A percentile compares a stretch with the other conserved stretches of the same genome.
phyloP scores from a whole-genome alignment of 2,797 vertebrate genomes.

The Caiman crocodilus region DNA sequence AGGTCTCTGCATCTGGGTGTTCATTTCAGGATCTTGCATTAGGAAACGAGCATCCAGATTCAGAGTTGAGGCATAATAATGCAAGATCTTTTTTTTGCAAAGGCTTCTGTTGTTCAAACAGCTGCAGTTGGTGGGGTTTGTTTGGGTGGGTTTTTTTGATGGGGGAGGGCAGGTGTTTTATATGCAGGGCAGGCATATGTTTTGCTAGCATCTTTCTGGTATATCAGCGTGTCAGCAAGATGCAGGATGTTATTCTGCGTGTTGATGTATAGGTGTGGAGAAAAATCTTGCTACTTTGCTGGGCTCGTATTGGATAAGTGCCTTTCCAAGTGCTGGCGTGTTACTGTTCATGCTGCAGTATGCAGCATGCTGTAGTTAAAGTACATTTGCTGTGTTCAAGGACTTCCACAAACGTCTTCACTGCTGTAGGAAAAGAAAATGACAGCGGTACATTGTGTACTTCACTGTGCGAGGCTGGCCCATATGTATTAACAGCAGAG shows the following conservation, averaged over 20 bases:
- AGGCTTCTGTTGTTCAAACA: too few relatives aligned
- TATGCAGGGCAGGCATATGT: rapidly evolving
- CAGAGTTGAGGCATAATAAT: not conserved
- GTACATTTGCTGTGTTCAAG: conserved; percentile 52
- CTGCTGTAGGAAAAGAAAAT: not conserved
- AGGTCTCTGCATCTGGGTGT: not conserved
- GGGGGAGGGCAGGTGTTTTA: not conserved
- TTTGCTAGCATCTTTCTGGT: too few relatives aligned
- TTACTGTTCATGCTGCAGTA: conserved; percentile 11
- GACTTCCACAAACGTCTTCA: conserved; percentile 63
- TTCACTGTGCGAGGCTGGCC: conserved; percentile 18
- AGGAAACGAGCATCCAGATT: too few relatives aligned
- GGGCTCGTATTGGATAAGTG: not conserved
- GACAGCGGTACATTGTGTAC: not conserved
- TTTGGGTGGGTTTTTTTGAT: too few relatives aligned
- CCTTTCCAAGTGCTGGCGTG: not conserved
- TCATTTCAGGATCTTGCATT: too few relatives aligned
- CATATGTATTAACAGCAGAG: not conserved
- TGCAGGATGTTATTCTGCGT: rapidly evolving
- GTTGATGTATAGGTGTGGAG: not conserved
- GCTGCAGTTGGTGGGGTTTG: not conserved
- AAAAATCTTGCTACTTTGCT: not conserved
- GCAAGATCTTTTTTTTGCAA: not conserved
- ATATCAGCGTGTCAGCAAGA: not conserved
- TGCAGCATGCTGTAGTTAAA: conserved; percentile 50